Base-by-base conservation (phyloP, 2,888 invertebrate species). In the Margaritifera margaritifera region DNA sequence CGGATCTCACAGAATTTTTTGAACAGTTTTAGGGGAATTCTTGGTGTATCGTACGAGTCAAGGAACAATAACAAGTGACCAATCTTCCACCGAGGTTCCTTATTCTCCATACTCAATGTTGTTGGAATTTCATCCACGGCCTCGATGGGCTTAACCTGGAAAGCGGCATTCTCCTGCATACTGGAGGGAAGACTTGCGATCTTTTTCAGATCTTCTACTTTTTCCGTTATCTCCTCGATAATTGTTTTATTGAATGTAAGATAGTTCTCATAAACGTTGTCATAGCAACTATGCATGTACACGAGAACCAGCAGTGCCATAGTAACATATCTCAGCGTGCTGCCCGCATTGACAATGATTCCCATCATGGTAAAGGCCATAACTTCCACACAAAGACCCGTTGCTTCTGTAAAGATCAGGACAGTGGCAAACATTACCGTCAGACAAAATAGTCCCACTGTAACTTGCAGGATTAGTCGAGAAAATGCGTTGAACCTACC, bases 221-320 rank as follows among this genome's bases (percentile, higher is more conserved):
- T 75, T 42, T 84, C 83, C 71, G 86, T 87, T 63, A 89, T 82
- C 62, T 84, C 86, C 22, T 84, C 82, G 22, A 88, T 84, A 51
- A 89, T 80, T 6, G 85, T 82, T 60, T 85, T 84, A 75, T 88
- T 87, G 68, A 89, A 87, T 59, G 83, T 85, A 52, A 88, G 80
- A 72, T 89, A 89, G 66, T 86, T 88, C 62, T 87, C 86, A 66
- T 86, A 87, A 42, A 89, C 89, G 71, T 88, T 88, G 76, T 85
- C 85, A 76, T 88, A 89, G 68, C 86, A 86, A 80, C 86, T 88
- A 74, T 88, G 87, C 82, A 85, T 85, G 78, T 89, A 89, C 19
- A 89, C 83, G 68, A 82, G 75, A 15, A 87, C 85, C 64, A 88
- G 81, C 51, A 88, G 74, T 18, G 80, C 86, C 81, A 89, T 85